Evolutionary conservation across 2,888 invertebrate genomes (phyloP).

Genomic region (Acheta domesticus): DNA sequence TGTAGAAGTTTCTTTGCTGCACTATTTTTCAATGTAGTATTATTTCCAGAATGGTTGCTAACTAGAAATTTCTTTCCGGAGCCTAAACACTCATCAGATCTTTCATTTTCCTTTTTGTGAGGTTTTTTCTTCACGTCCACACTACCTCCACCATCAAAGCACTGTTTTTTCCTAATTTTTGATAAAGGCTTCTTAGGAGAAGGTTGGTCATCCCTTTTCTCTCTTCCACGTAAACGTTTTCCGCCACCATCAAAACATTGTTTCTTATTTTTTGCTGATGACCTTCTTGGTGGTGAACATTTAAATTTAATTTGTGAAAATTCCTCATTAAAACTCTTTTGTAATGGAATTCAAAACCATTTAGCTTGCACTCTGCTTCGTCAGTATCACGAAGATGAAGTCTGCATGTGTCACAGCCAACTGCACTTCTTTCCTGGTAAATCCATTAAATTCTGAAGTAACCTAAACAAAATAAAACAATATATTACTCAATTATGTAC

Average conservation of each 20-base stretch:
- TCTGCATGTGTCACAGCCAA: conserved; percentile 34
- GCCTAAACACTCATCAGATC: conserved; percentile 18
- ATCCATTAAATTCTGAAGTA: conserved; percentile 47
- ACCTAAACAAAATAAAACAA: conserved; percentile 42
- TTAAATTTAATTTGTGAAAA: conserved; percentile 21
- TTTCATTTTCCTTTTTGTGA: conserved; percentile 19
- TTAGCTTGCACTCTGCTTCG: conserved; percentile 34
- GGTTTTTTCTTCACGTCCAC: neutral
- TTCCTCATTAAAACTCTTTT: conserved; percentile 30
- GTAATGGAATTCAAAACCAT: conserved; percentile 30
- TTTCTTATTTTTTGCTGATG: conserved; percentile 37
- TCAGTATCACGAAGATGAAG: conserved; percentile 35
- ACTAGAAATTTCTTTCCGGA: neutral
- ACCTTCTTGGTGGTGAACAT: conserved; percentile 31
- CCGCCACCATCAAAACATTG: conserved; percentile 31
- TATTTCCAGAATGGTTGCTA: neutral
- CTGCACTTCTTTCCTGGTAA: conserved; percentile 42
- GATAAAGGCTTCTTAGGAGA: neutral
- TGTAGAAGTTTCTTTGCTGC: conserved; percentile 46
- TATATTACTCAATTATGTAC: neutral
- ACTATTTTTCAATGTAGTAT: conserved; percentile 28
- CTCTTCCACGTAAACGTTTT: neutral
- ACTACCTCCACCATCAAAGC: neutral
- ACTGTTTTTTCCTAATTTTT: conserved; percentile 7
- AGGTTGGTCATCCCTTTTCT: neutral